Evolutionary conservation across 2,113 vertebrate species (phyloP).

Genomic region (Atherinomorus stipes): DNA sequence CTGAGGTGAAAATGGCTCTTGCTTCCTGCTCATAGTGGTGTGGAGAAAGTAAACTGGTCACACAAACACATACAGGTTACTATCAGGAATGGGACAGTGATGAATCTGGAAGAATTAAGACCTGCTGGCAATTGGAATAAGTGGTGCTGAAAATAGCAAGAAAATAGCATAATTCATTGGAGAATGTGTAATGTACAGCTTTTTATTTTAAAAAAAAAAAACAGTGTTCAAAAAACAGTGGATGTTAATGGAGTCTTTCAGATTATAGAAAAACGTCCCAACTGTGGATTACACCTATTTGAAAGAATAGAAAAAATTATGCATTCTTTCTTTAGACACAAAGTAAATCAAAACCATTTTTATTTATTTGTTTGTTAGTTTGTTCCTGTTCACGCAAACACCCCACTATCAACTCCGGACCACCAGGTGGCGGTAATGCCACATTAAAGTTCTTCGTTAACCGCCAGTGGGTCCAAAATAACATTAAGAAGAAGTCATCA

Average conservation of each 20-base stretch:
- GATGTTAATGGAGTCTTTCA: no score
- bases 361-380: neutral
- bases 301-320: no score
- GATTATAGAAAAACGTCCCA: no score
- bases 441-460: neutral
- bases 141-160: neutral
- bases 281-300: no score
- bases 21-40: neutral
- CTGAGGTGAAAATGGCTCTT: no score
- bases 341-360: neutral
- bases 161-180: no score
- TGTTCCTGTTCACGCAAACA: no score
- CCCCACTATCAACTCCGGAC: neutral
- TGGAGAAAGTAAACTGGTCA: neutral
- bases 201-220: no score
- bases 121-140: neutral
- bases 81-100: no score
- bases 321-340: no score
- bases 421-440: neutral
- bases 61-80: neutral
- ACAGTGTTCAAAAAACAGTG: no score
- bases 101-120: neutral
- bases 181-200: no score
- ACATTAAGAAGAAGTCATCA: neutral
- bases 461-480: neutral